Base-by-base conservation (phyloP, 2,113 vertebrate species). In the Macheiramphus alcinus region DNA sequence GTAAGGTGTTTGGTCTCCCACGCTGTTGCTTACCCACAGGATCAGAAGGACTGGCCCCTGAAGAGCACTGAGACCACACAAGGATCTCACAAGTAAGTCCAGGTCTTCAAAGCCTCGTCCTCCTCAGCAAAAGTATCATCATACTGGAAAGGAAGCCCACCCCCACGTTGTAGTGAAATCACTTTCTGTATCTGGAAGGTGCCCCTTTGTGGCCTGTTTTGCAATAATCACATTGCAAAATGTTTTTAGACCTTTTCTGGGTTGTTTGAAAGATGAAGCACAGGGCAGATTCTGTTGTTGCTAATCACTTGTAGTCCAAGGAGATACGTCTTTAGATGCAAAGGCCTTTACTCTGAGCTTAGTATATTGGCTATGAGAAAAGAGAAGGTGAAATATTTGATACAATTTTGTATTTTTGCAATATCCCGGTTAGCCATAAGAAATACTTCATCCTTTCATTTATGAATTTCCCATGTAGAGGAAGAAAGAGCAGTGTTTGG, bases 161-260 rank as follows among this genome's bases (percentile, higher is more conserved):
- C 13, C 16, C 22, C 5, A 10, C 0, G 0, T 2, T 9, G 43
- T 0, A 5, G 8, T 10, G 38, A 42, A 67, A n/a, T 15, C 26
- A 2, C 7, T 75, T 70, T 48, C 15, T 32, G 0, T 14, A 7
- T 5, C 47, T 48, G 40, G 16, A 47, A 58, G 32, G 27, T 85
- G 65, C 15, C 18, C 3, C 21, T 71, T 20, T 45, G 25, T 82
- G 66, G 8, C 12, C 29, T 47, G 0, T 55, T 95, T 7, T 17
- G 31, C 66, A 62, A 2, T 47, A 50, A 7, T 11, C 18, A 3
- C 18, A 3, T 14, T 25, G 18, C 53, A 61, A 13, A 29, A 26
- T 22, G 10, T 15, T 87, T 45, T 55, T 40, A 47, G 27, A 63
- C 6, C 19, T 65, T 8, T 27, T 53, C n/a, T 26, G 52, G 20